Evolutionary conservation across 1,140 invertebrate genomes (phyloP), one percentile per base, ranked within the genome.

Genomic region (Macrotrachela quadricornifera): DNA sequence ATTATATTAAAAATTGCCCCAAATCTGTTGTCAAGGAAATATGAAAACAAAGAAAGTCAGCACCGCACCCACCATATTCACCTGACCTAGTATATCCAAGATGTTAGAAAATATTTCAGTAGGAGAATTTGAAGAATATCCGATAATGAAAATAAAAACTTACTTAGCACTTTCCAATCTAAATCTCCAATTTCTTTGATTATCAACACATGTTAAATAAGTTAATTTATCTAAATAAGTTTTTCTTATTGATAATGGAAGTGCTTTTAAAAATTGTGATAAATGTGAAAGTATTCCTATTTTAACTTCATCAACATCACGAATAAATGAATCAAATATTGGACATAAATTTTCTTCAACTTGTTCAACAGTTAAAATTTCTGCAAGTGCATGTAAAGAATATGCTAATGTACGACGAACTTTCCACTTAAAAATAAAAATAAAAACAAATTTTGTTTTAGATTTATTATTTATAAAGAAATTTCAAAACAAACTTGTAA

Each of bases 291-390:
- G 64, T 3, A 80, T 74, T 50, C 80, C 80, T 60, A 82, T 78
- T 46, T 79, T 68, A 11, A 83, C 81, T 68, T 83, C 81, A 64
- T 83, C 81, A 36, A 83, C 64, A 67, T 83, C 81, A 64, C 80
- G 80, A 16, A 82, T 75, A 58, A 83, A 80, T 1, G 76, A 79
- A 59, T 79, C 75, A 63, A 81, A 84, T 30, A 83, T 76, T 1
- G 81, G 80, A 12, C 82, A 69, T 17, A 84, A 70, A 64, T 83
- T 78, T 46, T 68, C 67, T 18, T 76, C 75, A 8, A 81, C 76
- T 15, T 81, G 70, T 54, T 83, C 79, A 51, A 76, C 74, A 13
- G 81, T 81, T 1, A 83, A 66, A 57, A 83, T 82, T 43, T 74
- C 67, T 2, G 80, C 82, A 46, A 85, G 68, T 65, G 83, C 80